A percentile compares a stretch with the other conserved stretches of the same genome.
phyloP scores from a whole-genome alignment of 1,140 invertebrate genomes.

The Pogonognathellus flavescens region DNA sequence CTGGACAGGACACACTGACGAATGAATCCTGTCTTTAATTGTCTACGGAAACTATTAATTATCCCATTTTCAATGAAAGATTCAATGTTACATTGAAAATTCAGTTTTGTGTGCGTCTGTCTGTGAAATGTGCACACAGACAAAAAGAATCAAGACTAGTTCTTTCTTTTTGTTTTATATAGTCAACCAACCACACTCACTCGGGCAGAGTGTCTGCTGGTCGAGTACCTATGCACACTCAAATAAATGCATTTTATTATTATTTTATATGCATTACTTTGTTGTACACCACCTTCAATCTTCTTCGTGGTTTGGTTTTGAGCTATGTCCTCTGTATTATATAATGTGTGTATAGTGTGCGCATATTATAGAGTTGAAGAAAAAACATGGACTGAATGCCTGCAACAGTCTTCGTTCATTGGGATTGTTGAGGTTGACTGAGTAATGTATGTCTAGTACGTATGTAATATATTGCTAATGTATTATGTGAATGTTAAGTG shows the following conservation, averaged over 20 bases:
- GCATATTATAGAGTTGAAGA: neutral
- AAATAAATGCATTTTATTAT: neutral
- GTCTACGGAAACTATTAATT: slow-evolving; percentile 28
- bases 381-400: slow-evolving; percentile 5
- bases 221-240: neutral
- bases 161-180: neutral
- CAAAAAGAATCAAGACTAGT: neutral
- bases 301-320: neutral
- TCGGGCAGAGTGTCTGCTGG: no score
- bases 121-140: neutral
- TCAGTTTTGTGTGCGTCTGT: neutral
- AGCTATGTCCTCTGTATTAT: no score
- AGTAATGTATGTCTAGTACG: slow-evolving; percentile 21
- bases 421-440: neutral
- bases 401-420: neutral
- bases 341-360: neutral
- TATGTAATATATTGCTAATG: neutral
- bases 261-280: neutral
- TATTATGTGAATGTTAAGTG: slow-evolving; percentile 30
- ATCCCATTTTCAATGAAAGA: slow-evolving; percentile 43
- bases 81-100: slow-evolving; percentile 11
- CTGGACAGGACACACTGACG: slow-evolving; percentile 40
- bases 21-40: slow-evolving; percentile 48
- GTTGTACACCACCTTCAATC: neutral
- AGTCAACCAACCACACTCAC: no score